Evolutionary conservation across 2,888 invertebrate species (phyloP).

Genomic region (Sphecodes monilicornis): DNA sequence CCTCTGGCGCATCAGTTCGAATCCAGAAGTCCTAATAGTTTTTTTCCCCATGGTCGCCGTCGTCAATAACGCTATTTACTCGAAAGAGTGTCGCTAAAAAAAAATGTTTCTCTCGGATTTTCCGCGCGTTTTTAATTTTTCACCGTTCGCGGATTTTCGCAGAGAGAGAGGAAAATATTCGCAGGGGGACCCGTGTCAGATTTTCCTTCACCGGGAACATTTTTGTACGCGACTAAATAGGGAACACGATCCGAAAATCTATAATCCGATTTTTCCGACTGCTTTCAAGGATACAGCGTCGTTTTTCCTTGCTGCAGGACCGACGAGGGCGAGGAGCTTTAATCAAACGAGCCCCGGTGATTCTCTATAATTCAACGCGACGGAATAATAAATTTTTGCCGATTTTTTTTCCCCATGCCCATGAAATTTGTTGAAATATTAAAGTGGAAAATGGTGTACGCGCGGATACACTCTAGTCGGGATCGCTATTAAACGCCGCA

Average conservation of each 20-base stretch:
- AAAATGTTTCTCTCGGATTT: neutral
- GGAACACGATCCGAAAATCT: neutral
- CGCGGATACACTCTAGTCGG: neutral
- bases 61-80: neutral
- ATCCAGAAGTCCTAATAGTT: neutral
- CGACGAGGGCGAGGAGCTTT: too few relatives aligned
- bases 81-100: neutral
- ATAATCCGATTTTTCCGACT: neutral
- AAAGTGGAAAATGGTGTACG: neutral
- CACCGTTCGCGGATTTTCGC: neutral
- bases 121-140: neutral
- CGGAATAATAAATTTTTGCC: neutral
- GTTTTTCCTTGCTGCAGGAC: too few relatives aligned
- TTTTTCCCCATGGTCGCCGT: too few relatives aligned
- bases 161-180: neutral
- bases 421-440: conserved; percentile 5
- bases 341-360: neutral
- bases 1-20: neutral
- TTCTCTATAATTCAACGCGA: neutral
- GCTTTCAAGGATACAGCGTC: neutral
- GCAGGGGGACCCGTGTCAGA: neutral
- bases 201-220: neutral
- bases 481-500: neutral
- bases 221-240: conserved; percentile 5
- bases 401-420: neutral